phyloP scores from a whole-genome alignment of 2,797 vertebrate genomes.

The Diplodus sargus region DNA sequence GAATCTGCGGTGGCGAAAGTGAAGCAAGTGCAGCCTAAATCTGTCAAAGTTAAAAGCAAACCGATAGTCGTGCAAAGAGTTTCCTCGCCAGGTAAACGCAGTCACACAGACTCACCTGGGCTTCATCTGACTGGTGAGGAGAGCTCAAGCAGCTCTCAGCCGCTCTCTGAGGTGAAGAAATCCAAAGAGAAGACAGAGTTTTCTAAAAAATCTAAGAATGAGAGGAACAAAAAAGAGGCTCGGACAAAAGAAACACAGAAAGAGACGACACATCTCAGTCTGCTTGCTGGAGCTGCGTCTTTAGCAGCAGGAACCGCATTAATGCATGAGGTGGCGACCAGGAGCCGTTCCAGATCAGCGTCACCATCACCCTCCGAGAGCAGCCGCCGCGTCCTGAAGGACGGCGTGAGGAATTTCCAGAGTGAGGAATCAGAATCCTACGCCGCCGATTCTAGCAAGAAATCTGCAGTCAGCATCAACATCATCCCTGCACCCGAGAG shows the following conservation, averaged over 20 bases:
- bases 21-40: conserved; percentile 19
- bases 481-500: conserved; percentile 40
- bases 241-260: neutral
- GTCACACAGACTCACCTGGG: conserved; percentile 4
- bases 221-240: conserved; percentile 58
- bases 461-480: conserved; percentile 61
- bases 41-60: conserved; percentile 40
- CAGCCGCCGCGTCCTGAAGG: conserved; percentile 53
- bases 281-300: conserved; percentile 49
- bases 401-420: conserved; percentile 7
- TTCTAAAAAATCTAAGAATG: conserved; percentile 53
- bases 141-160: neutral
- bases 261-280: neutral
- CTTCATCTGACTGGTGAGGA: conserved; percentile 7
- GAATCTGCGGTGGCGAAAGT: conserved; percentile 22
- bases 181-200: conserved; percentile 50
- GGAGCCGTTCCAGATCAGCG: conserved; percentile 25
- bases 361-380: conserved; percentile 22
- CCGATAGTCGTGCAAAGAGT: conserved; percentile 25
- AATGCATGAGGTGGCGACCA: conserved; percentile 42
- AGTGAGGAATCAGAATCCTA: conserved; percentile 46
- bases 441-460: conserved; percentile 33
- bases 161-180: conserved; percentile 31
- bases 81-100: neutral
- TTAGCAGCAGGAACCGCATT: conserved; percentile 56